Evolutionary conservation across 2,797 vertebrate species (phyloP).

Genomic region (Atherinosoma microstoma): DNA sequence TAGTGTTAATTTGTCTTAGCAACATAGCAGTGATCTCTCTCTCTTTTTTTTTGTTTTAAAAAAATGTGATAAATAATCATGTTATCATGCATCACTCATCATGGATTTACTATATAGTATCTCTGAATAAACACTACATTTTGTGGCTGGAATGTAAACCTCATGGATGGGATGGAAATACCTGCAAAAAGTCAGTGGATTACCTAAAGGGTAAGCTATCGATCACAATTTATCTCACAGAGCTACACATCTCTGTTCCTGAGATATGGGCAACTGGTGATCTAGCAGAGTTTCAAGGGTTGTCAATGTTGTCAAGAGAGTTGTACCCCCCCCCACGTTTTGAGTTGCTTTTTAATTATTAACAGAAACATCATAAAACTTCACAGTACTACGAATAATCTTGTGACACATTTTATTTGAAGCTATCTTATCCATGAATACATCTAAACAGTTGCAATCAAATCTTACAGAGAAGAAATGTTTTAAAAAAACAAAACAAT

Average conservation of each 20-base stretch:
- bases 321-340: background rate
- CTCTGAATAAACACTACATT: too few relatives aligned
- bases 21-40: background rate
- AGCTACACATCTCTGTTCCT: too few relatives aligned
- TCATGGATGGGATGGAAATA: background rate
- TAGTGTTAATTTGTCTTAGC: background rate
- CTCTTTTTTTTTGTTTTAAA: background rate
- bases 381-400: background rate
- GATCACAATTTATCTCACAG: too few relatives aligned
- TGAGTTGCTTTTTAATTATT: slow-evolving; percentile 18
- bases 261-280: too few relatives aligned
- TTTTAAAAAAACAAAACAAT: slow-evolving; percentile 15
- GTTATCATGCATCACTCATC: background rate
- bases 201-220: too few relatives aligned
- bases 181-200: too few relatives aligned
- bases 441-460: slow-evolving; percentile 32
- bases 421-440: slow-evolving; percentile 12
- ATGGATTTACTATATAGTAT: background rate
- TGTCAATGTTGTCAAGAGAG: background rate
- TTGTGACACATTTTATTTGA: slow-evolving; percentile 47
- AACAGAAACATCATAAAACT: slow-evolving; percentile 5
- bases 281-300: background rate
- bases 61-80: background rate
- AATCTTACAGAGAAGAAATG: slow-evolving; percentile 17
- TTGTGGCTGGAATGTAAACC: background rate